Percentiles rank a stretch among this genome's conserved stretches.
These are phyloP conservation scores for Plutomurus gul DNA, from an alignment of 1,140 invertebrate genomes.

Conservation along the genomic window DNA sequence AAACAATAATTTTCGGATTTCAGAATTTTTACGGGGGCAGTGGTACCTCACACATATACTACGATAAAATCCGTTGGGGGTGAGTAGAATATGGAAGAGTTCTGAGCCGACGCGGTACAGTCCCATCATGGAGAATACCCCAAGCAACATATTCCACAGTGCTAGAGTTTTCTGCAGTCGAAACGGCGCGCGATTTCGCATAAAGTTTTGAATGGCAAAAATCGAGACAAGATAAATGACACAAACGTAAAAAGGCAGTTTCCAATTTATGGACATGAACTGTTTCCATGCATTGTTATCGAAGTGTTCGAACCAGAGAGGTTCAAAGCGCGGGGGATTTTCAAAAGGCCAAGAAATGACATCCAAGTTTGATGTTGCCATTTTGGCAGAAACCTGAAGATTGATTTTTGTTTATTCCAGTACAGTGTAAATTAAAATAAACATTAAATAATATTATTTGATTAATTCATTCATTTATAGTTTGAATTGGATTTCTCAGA, in stretches of 20 bases:
- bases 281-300: conserved; percentile 10
- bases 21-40: too few relatives aligned
- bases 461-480: too few relatives aligned
- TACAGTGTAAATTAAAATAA: neutral
- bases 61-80: conserved; percentile 6
- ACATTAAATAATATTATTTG: neutral
- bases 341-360: neutral
- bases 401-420: neutral
- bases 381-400: conserved; percentile 11
- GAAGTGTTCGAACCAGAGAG: conserved; percentile 37
- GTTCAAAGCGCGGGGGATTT: neutral
- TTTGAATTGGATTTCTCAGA: too few relatives aligned
- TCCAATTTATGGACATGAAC: conserved; percentile 14
- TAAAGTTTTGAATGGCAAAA: conserved; percentile 7
- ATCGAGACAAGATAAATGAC: conserved; percentile 2
- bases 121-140: conserved; percentile 22
- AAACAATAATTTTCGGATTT: too few relatives aligned
- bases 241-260: conserved; percentile 4
- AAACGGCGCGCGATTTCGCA: conserved; percentile 29
- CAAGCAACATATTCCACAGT: conserved; percentile 24
- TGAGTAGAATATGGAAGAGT: neutral
- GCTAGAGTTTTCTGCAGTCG: neutral
- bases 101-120: neutral
- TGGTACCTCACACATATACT: conserved; percentile 31
- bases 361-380: neutral